Evolutionary conservation across 2,888 invertebrate genomes (phyloP).

Genomic region (Tetragnatha montana): DNA sequence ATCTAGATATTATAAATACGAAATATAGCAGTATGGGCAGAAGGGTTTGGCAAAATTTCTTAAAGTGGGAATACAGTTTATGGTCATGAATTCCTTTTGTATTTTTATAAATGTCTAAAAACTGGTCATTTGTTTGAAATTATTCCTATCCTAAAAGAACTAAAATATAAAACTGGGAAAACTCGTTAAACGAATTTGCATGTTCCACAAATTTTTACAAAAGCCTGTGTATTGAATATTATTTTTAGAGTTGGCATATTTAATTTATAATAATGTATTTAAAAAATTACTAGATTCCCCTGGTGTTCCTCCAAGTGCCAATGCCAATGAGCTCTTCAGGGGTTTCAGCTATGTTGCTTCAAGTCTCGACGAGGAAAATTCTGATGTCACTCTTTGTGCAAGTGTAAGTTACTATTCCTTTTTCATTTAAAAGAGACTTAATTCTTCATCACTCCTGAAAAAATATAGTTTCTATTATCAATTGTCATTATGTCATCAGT

Average conservation of each 20-base stretch:
- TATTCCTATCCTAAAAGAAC: too few relatives aligned
- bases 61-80: too few relatives aligned
- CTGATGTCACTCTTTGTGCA: background rate
- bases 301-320: constrained; percentile 97
- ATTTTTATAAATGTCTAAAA: too few relatives aligned
- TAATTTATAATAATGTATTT: background rate
- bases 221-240: background rate
- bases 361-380: constrained; percentile 40
- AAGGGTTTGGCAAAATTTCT: too few relatives aligned
- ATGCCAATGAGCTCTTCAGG: constrained; percentile 97
- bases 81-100: too few relatives aligned
- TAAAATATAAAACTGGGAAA: too few relatives aligned
- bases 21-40: too few relatives aligned
- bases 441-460: constrained; percentile 82
- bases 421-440: constrained; percentile 23
- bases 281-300: constrained; percentile 86
- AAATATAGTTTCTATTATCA: constrained; percentile 82
- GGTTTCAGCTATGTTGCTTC: constrained; percentile 98
- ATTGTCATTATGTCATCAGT: too few relatives aligned
- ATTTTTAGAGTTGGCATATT: too few relatives aligned
- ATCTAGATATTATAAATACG: too few relatives aligned
- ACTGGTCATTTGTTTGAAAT: too few relatives aligned
- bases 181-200: too few relatives aligned
- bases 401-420: background rate
- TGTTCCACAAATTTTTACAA: constrained; percentile 7